Evolutionary conservation across 2,888 invertebrate genomes (phyloP).

Genomic region (Camponotus fellah): DNA sequence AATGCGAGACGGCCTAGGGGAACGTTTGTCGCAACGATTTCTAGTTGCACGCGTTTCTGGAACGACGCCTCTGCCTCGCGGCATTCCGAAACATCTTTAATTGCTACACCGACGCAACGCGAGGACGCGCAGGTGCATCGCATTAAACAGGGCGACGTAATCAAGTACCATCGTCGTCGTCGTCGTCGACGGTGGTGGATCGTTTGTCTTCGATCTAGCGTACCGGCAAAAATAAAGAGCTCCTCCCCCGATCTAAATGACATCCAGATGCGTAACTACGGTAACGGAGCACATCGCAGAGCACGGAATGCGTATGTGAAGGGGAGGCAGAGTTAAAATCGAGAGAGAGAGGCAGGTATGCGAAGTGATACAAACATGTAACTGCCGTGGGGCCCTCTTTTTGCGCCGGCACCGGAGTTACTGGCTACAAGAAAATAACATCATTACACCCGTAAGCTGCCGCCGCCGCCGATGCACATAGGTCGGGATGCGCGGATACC

Average conservation of each 20-base stretch:
- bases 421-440: constrained; percentile 82
- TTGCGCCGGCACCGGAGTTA: constrained; percentile 72
- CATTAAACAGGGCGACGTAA: constrained; percentile 24
- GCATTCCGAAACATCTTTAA: constrained; percentile 67
- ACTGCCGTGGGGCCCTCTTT: constrained; percentile 72
- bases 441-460: constrained; percentile 78
- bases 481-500: constrained; percentile 21
- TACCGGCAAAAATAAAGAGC: constrained; percentile 62
- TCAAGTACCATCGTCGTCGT: constrained; percentile 48
- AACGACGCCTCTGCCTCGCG: constrained; percentile 43
- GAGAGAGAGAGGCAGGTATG: constrained; percentile 74
- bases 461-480: constrained; percentile 49
- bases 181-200: constrained; percentile 50
- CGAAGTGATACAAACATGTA: constrained; percentile 76
- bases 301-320: constrained; percentile 76
- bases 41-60: constrained; percentile 39
- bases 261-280: constrained; percentile 75
- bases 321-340: constrained; percentile 71
- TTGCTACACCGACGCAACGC: constrained; percentile 58
- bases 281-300: constrained; percentile 75
- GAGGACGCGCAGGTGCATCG: constrained; percentile 37
- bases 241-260: constrained; percentile 65
- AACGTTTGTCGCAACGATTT: constrained; percentile 30
- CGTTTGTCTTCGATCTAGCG: constrained; percentile 62
- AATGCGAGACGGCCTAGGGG: constrained; percentile 20